Evolutionary conservation across 2,888 invertebrate species (phyloP), one percentile per base, ranked within the genome.

Genomic region (Monopis laevigella): DNA sequence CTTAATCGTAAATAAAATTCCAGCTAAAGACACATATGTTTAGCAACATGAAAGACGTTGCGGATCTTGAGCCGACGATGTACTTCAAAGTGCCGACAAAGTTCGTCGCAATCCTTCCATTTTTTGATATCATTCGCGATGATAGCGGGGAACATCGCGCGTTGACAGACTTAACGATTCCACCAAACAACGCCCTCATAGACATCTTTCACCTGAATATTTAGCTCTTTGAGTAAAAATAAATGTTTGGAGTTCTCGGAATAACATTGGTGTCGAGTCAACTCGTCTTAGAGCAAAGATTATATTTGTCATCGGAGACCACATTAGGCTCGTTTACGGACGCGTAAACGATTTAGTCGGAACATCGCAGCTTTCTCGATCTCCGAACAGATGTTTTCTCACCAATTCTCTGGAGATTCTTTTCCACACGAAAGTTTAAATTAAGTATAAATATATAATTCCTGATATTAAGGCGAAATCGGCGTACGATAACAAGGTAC

Each of bases 181-280:
- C 51, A 51, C 60, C 62, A 67, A 70, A 71, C 72, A 71, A 64
- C 70, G 58, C 61, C 56, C 62, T 67, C 70, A 66, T 66, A 65
- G 74, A 74, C 60, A 74, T 77, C 73, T 75, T 72, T 74, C 77
- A 78, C 78, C 77, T 77, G 77, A 75, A 67, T 73, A 73, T 75
- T 77, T 72, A 75, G 74, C 66, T 70, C 72, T 74, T 75, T 69
- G 73, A 67, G 65, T 72, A 72, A 77, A 78, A 77, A 77, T 77
- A 78, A 74, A 73, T 72, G 67, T 64, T 64, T 62, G 62, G 61
- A 62, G 62, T 78, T 78, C 78, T 72, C 59, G 55, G 77, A 78
- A 78, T 67, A 75, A 73, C 74, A 72, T 73, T 74, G 71, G 72
- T 65, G 72, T 67, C 70, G 69, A 74, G 65, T 73, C 74, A 62